Percentiles rank a stretch among this genome's conserved stretches.
These are phyloP conservation scores for Narcine bancroftii DNA, from an alignment of 2,113 vertebrate genomes.

Conservation along the genomic window DNA sequence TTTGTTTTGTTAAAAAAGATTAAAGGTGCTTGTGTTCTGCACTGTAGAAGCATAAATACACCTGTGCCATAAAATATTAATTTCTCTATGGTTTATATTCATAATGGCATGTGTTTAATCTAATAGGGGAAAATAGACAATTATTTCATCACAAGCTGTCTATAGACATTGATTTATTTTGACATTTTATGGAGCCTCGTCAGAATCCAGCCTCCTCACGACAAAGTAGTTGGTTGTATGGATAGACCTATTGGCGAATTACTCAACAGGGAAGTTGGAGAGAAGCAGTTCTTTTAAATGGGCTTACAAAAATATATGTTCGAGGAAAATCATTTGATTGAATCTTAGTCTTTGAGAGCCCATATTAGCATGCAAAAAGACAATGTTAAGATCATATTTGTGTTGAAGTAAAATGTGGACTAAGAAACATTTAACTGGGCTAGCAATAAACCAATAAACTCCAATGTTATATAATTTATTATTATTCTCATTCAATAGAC, in stretches of 20 bases:
- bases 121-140: not conserved
- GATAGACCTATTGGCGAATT: not conserved
- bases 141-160: slow-evolving; percentile 7
- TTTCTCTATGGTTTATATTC: not conserved
- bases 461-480: not conserved
- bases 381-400: not conserved
- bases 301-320: not conserved
- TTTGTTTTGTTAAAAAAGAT: not conserved
- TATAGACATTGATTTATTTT: not conserved
- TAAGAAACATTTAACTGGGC: not conserved
- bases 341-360: not conserved
- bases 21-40: not conserved
- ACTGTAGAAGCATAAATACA: not conserved
- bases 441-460: too few relatives aligned
- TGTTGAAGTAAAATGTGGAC: not conserved
- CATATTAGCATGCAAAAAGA: not conserved
- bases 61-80: not conserved
- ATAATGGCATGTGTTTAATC: not conserved
- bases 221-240: not conserved
- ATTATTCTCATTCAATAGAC: not conserved
- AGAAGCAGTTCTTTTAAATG: not conserved
- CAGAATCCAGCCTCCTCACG: not conserved
- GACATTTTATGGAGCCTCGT: not conserved
- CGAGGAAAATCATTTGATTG: not conserved
- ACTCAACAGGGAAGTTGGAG: not conserved